Base-by-base conservation (phyloP, 2,888 invertebrate species). In the Allophyes oxyacanthae region DNA sequence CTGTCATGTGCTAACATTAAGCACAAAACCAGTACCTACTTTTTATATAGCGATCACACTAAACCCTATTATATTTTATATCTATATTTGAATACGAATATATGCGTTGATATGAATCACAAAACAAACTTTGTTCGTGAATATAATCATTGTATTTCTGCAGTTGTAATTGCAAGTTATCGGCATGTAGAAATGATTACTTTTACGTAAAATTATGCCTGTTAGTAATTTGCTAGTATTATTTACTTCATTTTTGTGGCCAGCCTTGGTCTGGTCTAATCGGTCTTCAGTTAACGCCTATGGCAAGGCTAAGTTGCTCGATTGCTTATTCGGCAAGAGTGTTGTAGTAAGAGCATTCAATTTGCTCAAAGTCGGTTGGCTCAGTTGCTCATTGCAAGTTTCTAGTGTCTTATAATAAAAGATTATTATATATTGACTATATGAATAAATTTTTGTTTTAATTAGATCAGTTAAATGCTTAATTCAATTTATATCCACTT, bases 11-110 rank as follows among this genome's bases (percentile, higher is more conserved):
- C 2, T 20, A 20, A 20, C 2, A 20, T n/a, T n/a, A 20, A 20
- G 20, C 20, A 20, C 20, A 20, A 20, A 20, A 28, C 28, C 28
- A 28, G 20, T 28, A 28, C 7, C 28, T 25, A 25, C 6, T 25
- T n/a, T 2, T 3, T 46, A 26, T 14, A 36, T 26, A 11, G 14
- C 20, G 10, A 4, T 44, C 41, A 36, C 32, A 6, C 9, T 36
- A 37, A 43, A 51, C 14, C 25, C 41, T 38, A 38, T 38, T 38
- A 42, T 34, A 20, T 36, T 37, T 45, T 7, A 49, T 32, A 28
- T n/a, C n/a, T n/a, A 40, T n/a, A 30, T 37, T 32, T 45, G 40
- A 56, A 67, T 62, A 65, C 44, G 51, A 41, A 52, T 37, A 48
- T 28, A 40, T 32, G 14, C 10, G 5, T 15, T 34, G 9, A 14